Percentiles rank a stretch among this genome's conserved stretches.
Conservation (phyloP, 2,888 invertebrate species). For the Meghimatium bilineatum region DNA sequence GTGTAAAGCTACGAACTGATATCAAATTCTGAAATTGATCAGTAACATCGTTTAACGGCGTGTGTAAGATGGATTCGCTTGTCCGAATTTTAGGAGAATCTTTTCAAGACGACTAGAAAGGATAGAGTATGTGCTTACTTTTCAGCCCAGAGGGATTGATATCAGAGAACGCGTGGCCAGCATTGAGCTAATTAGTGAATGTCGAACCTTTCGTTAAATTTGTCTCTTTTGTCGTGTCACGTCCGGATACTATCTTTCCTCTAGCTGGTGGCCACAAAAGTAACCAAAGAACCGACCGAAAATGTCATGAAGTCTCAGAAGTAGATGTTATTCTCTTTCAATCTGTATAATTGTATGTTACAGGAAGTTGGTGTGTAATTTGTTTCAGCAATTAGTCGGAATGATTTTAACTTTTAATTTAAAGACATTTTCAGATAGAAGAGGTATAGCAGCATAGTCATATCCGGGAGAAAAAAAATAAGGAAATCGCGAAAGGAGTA, state of each 20-base stretch:
- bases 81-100: not conserved
- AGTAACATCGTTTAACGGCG: not conserved
- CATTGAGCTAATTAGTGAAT: not conserved
- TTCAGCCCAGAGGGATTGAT: not conserved
- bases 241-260: not conserved
- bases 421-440: too few relatives aligned
- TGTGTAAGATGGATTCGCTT: not conserved
- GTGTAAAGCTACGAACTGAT: too few relatives aligned
- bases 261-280: not conserved
- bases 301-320: not conserved
- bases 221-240: not conserved
- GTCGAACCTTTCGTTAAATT: not conserved
- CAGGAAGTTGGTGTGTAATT: too few relatives aligned
- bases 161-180: not conserved
- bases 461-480: too few relatives aligned
- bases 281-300: not conserved
- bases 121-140: not conserved
- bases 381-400: too few relatives aligned
- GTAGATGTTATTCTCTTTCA: not conserved
- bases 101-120: not conserved
- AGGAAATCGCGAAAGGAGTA: too few relatives aligned
- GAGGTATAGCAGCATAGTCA: too few relatives aligned
- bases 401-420: too few relatives aligned
- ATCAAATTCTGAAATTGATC: not conserved
- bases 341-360: too few relatives aligned